These are phyloP conservation scores for Cossypha heuglini DNA, from an alignment of 2,797 vertebrate genomes.

Conservation along the genomic window DNA sequence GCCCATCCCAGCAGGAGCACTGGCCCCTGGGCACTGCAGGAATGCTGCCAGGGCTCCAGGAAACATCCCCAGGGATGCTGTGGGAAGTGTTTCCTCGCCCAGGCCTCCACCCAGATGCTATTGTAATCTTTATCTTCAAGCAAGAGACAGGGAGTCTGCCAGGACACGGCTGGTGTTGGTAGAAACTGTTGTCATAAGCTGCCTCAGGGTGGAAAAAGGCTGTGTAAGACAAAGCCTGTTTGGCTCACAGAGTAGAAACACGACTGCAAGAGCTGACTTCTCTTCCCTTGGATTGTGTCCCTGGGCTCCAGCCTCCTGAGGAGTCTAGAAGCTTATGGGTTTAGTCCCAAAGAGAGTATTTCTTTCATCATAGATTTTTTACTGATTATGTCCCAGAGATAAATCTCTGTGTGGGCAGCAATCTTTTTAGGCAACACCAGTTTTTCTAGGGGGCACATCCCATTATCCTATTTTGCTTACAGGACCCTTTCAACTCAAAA, in stretches of 20 bases:
- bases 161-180: neutral
- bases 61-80: neutral
- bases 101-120: conserved; percentile 30
- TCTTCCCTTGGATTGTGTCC: neutral
- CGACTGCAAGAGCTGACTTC: neutral
- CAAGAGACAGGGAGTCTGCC: conserved; percentile 45
- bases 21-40: neutral
- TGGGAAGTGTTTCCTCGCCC: neutral
- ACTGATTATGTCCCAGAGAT: neutral
- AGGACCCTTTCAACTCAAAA: neutral
- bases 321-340: neutral
- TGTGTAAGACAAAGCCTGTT: neutral
- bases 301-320: neutral
- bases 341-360: neutral
- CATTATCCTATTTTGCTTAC: neutral
- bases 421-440: neutral
- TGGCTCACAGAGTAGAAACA: neutral
- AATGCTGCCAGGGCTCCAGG: neutral
- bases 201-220: neutral
- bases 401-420: neutral
- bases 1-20: neutral
- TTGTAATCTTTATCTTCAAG: conserved; percentile 47
- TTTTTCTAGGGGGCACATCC: neutral
- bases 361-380: neutral
- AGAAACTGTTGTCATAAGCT: conserved; percentile 35